A percentile compares a stretch with the other conserved stretches of the same genome.
Conservation (phyloP, 2,888 invertebrate species). For the Yponomeuta evonymella region DNA sequence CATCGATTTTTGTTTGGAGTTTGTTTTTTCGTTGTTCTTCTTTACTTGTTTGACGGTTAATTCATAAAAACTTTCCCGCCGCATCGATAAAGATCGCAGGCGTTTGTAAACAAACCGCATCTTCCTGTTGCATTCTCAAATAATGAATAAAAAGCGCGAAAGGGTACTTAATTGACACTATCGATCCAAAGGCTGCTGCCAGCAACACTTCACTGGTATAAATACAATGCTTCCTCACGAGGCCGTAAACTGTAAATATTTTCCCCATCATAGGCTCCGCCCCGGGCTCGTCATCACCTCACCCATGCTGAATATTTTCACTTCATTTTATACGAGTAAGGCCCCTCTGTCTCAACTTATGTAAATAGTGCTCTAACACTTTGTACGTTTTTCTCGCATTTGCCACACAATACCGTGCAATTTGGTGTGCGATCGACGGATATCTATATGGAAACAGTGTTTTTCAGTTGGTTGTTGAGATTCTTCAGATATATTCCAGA, state of each 20-base stretch:
- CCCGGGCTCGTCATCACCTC: slow-evolving; percentile 68
- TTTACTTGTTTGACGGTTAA: slow-evolving; percentile 77
- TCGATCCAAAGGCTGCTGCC: background rate
- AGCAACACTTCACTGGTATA: slow-evolving; percentile 34
- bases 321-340: slow-evolving; percentile 47
- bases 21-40: slow-evolving; percentile 77
- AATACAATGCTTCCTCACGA: slow-evolving; percentile 58
- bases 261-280: slow-evolving; percentile 64
- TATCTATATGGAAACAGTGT: slow-evolving; percentile 54
- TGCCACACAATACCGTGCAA: slow-evolving; percentile 69
- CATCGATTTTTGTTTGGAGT: slow-evolving; percentile 78
- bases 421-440: slow-evolving; percentile 56
- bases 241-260: slow-evolving; percentile 70
- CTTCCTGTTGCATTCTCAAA: background rate
- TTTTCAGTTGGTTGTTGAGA: slow-evolving; percentile 52
- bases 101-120: slow-evolving; percentile 58
- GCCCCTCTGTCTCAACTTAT: slow-evolving; percentile 73
- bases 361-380: slow-evolving; percentile 72
- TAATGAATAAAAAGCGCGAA: background rate
- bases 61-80: slow-evolving; percentile 75
- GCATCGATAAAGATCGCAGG: slow-evolving; percentile 60
- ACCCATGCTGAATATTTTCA: slow-evolving; percentile 66
- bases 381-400: slow-evolving; percentile 70
- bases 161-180: slow-evolving; percentile 12
- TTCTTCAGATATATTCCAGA: slow-evolving; percentile 22